Base-by-base conservation (phyloP, 1,140 invertebrate genomes). In the Caerostris extrusa region DNA sequence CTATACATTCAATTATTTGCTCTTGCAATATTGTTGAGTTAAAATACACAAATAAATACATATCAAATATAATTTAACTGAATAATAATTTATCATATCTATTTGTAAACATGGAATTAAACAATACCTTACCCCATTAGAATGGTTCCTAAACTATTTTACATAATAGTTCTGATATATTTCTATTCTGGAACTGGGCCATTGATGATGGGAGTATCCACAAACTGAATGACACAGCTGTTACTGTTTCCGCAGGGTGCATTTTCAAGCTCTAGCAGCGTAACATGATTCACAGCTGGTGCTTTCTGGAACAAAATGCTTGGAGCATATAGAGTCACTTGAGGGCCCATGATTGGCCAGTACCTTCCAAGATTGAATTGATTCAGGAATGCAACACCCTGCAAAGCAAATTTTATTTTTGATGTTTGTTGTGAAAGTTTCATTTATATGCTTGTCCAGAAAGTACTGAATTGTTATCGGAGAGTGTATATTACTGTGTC, bases 261-360 rank as follows among this genome's bases (percentile, higher is more conserved):
- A 34, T 86, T 14, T 94, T 96, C 96, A 90, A 95, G 90, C 90
- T 96, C 96, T 34, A 96, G 94, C 4, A 96, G 50, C 12, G 95
- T 92, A 3, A 96, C 55, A 7, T 77, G 64, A 88, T 96, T 96
- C 56, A 55, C 64, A 90, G 96, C 96, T 34, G 55, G 17, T 67
- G 87, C 19, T 7, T 95, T 95, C 50, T 85, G 77, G 3, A 97
- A 95, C 7, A 96, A 96, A 7, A 96, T 94, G 12, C 96, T 96
- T 7, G 98, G 98, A 8, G 98, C 96, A 95, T 98, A 98, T 2
- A 98, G 95, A 0, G 98, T 98, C 2, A 97, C 95, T 96, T 98
- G 98, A 4, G 98, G 98, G 6, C 98, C 98, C 8, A 96, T 96
- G 4, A 96, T 95, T 2, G 98, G 97, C 98, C 98, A 98, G 95